Percentiles rank a stretch among this genome's conserved stretches.
Conservation (phyloP, 2,797 vertebrate genomes). For the Lerista edwardsae region DNA sequence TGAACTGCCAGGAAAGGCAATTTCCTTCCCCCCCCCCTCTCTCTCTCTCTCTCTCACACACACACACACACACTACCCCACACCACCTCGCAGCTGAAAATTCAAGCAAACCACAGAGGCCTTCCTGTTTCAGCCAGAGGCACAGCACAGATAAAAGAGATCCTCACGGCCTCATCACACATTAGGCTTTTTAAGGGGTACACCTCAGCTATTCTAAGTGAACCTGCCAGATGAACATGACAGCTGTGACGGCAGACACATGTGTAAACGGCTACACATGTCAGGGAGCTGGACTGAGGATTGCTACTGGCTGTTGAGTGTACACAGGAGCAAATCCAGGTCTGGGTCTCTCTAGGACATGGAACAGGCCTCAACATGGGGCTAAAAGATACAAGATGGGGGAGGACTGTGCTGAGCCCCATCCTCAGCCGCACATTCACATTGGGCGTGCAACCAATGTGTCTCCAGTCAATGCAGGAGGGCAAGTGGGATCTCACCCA, state of each 20-base stretch:
- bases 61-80: too few relatives aligned
- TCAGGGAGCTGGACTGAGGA: not conserved
- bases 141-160: not conserved
- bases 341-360: too few relatives aligned
- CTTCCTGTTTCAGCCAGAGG: slow-evolving; percentile 40
- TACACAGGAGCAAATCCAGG: too few relatives aligned
- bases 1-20: slow-evolving; percentile 59
- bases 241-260: not conserved
- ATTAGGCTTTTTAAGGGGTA: not conserved
- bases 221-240: not conserved
- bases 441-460: not conserved
- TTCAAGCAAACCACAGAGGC: slow-evolving; percentile 59
- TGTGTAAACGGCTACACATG: not conserved
- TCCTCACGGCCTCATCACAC: not conserved
- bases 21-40: slow-evolving; percentile 65
- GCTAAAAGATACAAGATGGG: not conserved
- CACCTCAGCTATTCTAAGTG: not conserved
- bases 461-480: not conserved
- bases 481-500: not conserved
- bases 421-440: not conserved
- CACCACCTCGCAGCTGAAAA: slow-evolving; percentile 47
- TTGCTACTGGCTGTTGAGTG: not conserved
- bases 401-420: not conserved
- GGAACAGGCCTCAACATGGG: not conserved
- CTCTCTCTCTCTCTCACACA: too few relatives aligned